These are phyloP conservation scores for Monochamus alternatus DNA, from an alignment of 2,888 invertebrate species.

Conservation along the genomic window DNA sequence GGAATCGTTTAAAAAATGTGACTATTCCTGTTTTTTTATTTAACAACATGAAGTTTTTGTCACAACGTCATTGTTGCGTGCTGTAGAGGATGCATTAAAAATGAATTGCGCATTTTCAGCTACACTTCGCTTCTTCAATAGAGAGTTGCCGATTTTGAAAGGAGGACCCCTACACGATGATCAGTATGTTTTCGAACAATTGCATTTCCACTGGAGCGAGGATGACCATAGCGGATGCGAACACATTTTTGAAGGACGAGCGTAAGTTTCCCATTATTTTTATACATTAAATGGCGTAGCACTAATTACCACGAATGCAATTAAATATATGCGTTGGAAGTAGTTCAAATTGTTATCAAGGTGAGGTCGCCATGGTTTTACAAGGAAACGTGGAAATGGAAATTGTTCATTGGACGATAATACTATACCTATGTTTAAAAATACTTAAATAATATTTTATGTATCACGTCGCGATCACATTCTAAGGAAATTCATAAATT, in stretches of 20 bases:
- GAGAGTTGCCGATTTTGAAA: conserved; percentile 75
- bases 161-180: conserved; percentile 79
- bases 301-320: not conserved
- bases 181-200: conserved; percentile 82
- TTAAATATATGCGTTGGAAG: not conserved
- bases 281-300: conserved; percentile 3
- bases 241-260: conserved; percentile 82
- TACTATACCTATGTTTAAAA: too few species aligned
- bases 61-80: too few species aligned
- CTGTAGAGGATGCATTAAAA: not conserved
- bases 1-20: too few species aligned
- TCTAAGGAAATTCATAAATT: too few species aligned
- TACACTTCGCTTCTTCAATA: conserved; percentile 76
- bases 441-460: too few species aligned
- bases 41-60: too few species aligned
- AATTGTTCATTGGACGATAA: too few species aligned
- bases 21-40: too few species aligned
- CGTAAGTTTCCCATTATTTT: conserved; percentile 69
- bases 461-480: too few species aligned
- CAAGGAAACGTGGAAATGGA: too few species aligned
- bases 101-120: conserved; percentile 69
- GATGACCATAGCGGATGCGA: conserved; percentile 85
- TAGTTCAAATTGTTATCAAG: conserved; percentile 1
- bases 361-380: not conserved
- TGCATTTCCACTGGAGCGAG: conserved; percentile 89